A percentile compares a stretch with the other conserved stretches of the same genome.
phyloP scores from a whole-genome alignment of 2,113 vertebrate genomes.

The Chrysemys picta region DNA sequence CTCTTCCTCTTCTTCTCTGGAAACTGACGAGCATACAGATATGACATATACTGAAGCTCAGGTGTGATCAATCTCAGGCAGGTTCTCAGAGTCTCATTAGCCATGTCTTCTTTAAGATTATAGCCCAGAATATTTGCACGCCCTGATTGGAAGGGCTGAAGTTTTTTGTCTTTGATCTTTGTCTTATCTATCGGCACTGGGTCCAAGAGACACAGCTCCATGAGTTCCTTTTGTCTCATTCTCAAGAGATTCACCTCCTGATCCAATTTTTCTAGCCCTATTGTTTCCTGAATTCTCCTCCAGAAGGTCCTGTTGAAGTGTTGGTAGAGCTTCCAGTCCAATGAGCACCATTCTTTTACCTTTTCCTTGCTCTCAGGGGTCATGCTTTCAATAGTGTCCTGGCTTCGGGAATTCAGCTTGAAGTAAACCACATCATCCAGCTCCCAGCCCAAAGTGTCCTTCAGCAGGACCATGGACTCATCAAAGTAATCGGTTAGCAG shows the following conservation, averaged over 20 bases:
- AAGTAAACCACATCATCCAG: constrained; percentile 89
- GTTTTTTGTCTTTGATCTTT: constrained; percentile 66
- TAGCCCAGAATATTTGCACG: constrained; percentile 87
- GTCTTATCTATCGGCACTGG: constrained; percentile 61
- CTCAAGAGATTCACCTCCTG: constrained; percentile 80
- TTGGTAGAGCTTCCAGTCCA: constrained; percentile 90
- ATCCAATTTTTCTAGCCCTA: constrained; percentile 75
- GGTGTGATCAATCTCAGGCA: constrained; percentile 84
- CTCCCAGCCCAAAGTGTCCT: constrained; percentile 84
- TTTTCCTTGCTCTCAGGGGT: constrained; percentile 62
- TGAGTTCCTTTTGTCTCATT: constrained; percentile 72
- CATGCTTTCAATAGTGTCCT: constrained; percentile 58
- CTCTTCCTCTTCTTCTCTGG: constrained; percentile 72
- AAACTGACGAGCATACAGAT: constrained; percentile 82
- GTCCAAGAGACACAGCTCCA: constrained; percentile 80
- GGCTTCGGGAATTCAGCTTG: constrained; percentile 84
- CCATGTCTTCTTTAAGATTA: constrained; percentile 79
- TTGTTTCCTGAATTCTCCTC: constrained; percentile 74
- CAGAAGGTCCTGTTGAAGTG: constrained; percentile 91
- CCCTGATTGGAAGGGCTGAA: constrained; percentile 87
- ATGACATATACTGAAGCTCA: constrained; percentile 85
- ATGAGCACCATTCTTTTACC: constrained; percentile 81
- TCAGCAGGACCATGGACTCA: constrained; percentile 90
- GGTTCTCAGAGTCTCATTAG: constrained; percentile 49
- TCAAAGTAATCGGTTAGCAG: constrained; percentile 90